Percentiles rank a stretch among this genome's conserved stretches.
phyloP scores from a whole-genome alignment of 2,888 invertebrate genomes.

The Phorcus lineatus region DNA sequence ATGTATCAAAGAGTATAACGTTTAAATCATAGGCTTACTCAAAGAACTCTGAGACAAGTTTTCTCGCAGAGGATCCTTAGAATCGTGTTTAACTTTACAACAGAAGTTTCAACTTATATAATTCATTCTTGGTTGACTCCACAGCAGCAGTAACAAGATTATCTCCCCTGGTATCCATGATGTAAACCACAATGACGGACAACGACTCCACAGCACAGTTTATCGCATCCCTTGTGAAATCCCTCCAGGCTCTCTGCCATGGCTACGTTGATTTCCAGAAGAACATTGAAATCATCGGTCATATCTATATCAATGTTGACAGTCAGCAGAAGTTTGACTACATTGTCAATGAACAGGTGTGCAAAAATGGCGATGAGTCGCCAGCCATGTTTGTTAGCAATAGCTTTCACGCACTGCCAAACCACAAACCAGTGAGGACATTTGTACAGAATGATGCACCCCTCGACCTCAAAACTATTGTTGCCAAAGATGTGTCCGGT shows the following conservation, averaged over 20 bases:
- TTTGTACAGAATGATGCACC: not conserved
- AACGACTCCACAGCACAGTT: conserved; percentile 14
- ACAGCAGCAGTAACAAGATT: too few relatives aligned
- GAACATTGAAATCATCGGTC: conserved; percentile 24
- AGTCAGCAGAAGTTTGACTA: conserved; percentile 19
- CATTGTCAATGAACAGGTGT: conserved; percentile 24
- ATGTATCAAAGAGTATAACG: too few relatives aligned
- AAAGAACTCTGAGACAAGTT: too few relatives aligned
- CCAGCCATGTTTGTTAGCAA: conserved; percentile 15
- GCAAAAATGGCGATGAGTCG: not conserved
- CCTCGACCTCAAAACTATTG: conserved; percentile 2
- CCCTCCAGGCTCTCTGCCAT: conserved; percentile 19
- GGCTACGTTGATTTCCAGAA: conserved; percentile 24
- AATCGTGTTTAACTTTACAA: too few relatives aligned
- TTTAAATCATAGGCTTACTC: too few relatives aligned
- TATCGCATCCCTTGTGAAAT: conserved; percentile 13
- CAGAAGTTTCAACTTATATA: too few relatives aligned
- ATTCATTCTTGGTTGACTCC: too few relatives aligned
- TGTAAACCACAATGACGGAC: conserved; percentile 19
- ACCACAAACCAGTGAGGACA: not conserved
- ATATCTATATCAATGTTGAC: conserved; percentile 22
- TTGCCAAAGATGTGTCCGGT: not conserved
- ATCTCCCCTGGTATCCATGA: not conserved
- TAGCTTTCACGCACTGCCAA: conserved; percentile 9
- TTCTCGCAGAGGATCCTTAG: too few relatives aligned